Conservation (phyloP, 2,113 vertebrate genomes). For the Nothoprocta perdicaria region DNA sequence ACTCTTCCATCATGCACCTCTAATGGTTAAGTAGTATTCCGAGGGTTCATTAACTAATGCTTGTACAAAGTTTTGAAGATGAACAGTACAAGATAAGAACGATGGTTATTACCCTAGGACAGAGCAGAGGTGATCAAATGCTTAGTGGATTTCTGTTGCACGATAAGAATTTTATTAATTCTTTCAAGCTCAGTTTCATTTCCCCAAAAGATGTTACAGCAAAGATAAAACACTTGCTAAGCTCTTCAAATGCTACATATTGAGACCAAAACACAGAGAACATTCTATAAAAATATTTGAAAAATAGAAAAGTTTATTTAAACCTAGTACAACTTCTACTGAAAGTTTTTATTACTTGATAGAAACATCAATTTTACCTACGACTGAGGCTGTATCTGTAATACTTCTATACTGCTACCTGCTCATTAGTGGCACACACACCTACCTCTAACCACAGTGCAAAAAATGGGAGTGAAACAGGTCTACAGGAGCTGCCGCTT, state of each 20-base stretch:
- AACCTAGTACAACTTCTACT: background rate
- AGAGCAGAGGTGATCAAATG: background rate
- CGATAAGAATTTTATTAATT: background rate
- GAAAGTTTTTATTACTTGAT: background rate
- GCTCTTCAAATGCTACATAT: background rate
- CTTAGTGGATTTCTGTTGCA: background rate
- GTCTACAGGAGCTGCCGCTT: background rate
- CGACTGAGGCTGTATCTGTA: background rate
- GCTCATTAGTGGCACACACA: background rate
- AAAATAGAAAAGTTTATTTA: background rate
- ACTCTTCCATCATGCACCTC: background rate
- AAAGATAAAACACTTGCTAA: background rate
- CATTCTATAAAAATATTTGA: fast-evolving
- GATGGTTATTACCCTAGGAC: background rate
- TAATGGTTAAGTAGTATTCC: background rate
- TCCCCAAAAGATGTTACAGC: background rate
- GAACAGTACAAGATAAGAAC: background rate
- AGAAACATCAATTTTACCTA: background rate
- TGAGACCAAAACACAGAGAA: background rate
- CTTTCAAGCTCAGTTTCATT: background rate
- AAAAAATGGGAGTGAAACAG: constrained; percentile 5
- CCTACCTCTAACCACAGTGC: background rate
- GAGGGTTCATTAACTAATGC: background rate
- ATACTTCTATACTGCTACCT: background rate
- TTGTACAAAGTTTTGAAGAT: background rate